phyloP scores from a whole-genome alignment of 2,797 vertebrate species.

The Oophaga sylvatica region DNA sequence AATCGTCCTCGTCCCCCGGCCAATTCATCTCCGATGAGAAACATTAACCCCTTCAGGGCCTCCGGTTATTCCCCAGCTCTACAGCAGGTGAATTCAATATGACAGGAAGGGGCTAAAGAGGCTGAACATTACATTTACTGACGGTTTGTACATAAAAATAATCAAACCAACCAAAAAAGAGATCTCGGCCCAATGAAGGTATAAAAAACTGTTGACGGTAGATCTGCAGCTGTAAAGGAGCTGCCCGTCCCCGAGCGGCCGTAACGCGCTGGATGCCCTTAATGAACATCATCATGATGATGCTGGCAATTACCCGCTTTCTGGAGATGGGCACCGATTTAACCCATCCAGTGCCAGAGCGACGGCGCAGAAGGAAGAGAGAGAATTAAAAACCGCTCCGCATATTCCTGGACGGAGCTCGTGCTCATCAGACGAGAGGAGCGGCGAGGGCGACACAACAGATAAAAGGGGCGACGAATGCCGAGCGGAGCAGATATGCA shows the following conservation, averaged over 20 bases:
- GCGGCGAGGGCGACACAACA: conserved; percentile 54
- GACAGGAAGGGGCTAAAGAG: neutral
- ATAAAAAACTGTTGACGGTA: neutral
- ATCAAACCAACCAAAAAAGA: neutral
- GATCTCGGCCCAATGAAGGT: neutral
- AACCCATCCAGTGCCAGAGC: conserved; percentile 62
- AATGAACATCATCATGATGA: conserved; percentile 60
- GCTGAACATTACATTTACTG: neutral
- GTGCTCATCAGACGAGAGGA: conserved; percentile 68
- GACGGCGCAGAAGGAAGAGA: neutral
- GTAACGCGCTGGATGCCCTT: conserved; percentile 47
- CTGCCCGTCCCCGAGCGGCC: conserved; percentile 42
- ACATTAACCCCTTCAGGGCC: neutral
- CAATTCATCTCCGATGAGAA: neutral
- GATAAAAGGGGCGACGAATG: conserved; percentile 65
- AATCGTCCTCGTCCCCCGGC: neutral
- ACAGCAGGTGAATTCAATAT: neutral
- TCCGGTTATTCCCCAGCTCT: neutral
- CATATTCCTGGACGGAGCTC: conserved; percentile 69
- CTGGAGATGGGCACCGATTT: conserved; percentile 40
- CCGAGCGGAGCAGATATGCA: conserved; percentile 54
- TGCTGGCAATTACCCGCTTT: conserved; percentile 48
- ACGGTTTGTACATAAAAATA: conserved; percentile 15
- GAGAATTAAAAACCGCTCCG: conserved; percentile 50
- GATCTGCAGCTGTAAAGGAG: neutral